Conservation (phyloP, 2,888 invertebrate species). For the Lochmaea capreae region DNA sequence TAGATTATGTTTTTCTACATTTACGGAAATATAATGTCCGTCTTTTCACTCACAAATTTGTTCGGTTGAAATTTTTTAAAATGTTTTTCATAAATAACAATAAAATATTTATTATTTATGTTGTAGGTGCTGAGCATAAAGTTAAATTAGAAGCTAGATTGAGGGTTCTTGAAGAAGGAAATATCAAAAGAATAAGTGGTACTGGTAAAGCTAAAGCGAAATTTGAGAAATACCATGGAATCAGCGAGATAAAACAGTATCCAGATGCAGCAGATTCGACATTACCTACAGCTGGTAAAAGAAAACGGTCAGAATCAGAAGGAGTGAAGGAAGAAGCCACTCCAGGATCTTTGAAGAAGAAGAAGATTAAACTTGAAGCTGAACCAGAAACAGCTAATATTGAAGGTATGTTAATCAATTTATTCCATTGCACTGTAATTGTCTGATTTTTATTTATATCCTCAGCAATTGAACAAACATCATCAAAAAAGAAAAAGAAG, state of each 20-base stretch:
- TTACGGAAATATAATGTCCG: too few species aligned
- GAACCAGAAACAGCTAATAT: slow-evolving; percentile 46
- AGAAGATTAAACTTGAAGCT: slow-evolving; percentile 43
- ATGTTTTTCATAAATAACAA: neutral
- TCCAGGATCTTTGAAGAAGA: slow-evolving; percentile 32
- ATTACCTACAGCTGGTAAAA: slow-evolving; percentile 71
- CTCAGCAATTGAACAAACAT: slow-evolving; percentile 45
- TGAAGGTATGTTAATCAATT: slow-evolving; percentile 34
- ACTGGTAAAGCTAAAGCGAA: slow-evolving; percentile 89
- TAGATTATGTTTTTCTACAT: too few species aligned
- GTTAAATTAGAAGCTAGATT: slow-evolving; percentile 88
- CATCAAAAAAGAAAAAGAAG: slow-evolving; percentile 60
- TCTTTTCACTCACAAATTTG: too few species aligned
- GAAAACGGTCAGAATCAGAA: slow-evolving; percentile 70
- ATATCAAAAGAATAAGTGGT: slow-evolving; percentile 84
- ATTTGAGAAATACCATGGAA: slow-evolving; percentile 92
- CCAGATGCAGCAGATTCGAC: slow-evolving; percentile 86
- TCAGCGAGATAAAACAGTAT: slow-evolving; percentile 83
- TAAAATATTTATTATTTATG: neutral
- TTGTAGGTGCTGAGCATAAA: slow-evolving; percentile 78
- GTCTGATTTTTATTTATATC: slow-evolving; percentile 2
- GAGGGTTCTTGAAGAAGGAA: slow-evolving; percentile 86
- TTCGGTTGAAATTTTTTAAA: too few species aligned
- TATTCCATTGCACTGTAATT: neutral
- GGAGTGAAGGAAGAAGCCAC: slow-evolving; percentile 50